These are phyloP conservation scores for Cotesia congregata DNA, from an alignment of 2,888 invertebrate species.

Conservation along the genomic window DNA sequence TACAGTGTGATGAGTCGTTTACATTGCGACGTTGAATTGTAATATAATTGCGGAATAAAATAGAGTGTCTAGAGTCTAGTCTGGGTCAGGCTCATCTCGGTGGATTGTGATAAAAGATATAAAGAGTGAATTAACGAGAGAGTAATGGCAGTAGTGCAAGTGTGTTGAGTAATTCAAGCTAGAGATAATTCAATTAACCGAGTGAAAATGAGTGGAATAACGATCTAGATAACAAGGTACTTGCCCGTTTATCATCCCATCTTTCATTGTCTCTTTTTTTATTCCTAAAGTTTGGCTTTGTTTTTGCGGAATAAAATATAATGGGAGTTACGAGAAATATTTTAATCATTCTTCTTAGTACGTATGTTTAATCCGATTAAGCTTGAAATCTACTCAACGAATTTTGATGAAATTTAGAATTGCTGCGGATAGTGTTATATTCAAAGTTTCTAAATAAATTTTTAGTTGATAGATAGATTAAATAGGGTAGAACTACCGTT, in stretches of 20 bases:
- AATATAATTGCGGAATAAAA: not conserved
- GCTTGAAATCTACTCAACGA: too few relatives aligned
- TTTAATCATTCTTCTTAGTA: too few relatives aligned
- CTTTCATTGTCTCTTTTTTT: not conserved
- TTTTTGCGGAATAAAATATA: too few relatives aligned
- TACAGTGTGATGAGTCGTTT: not conserved
- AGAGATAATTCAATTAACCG: slow-evolving; percentile 20
- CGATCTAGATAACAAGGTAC: slow-evolving; percentile 27
- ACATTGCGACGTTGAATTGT: not conserved
- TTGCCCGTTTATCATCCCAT: slow-evolving; percentile 17
- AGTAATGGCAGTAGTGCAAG: not conserved
- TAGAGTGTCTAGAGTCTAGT: not conserved
- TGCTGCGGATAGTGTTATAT: too few relatives aligned
- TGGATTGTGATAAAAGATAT: not conserved
- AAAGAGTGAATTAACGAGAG: slow-evolving; percentile 46
- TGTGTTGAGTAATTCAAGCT: slow-evolving; percentile 8
- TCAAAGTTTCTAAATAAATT: too few relatives aligned
- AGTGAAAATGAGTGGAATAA: slow-evolving; percentile 27
- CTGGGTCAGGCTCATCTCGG: slow-evolving; percentile 45
- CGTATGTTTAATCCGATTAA: too few relatives aligned
- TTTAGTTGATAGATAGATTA: too few relatives aligned
- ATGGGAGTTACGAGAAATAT: too few relatives aligned
- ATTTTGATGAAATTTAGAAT: too few relatives aligned
- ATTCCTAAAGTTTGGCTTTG: too few relatives aligned
- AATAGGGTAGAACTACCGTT: too few relatives aligned